Evolutionary conservation across 2,797 vertebrate genomes (phyloP).

Genomic region (Loriculus beryllinus): DNA sequence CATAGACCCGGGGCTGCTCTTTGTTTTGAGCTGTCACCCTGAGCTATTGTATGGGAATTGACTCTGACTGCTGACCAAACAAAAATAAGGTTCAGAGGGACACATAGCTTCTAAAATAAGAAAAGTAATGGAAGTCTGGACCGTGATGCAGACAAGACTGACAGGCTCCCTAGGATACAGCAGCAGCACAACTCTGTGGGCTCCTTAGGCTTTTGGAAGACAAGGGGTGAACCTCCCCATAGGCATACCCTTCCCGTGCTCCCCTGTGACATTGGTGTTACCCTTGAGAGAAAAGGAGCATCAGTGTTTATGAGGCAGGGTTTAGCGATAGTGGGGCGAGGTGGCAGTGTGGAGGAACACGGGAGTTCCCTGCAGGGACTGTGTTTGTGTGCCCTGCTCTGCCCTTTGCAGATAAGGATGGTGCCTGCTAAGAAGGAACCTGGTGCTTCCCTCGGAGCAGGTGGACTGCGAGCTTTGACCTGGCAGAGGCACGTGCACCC

Average conservation of each 20-base stretch:
- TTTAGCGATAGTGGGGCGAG: background rate
- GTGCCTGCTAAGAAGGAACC: background rate
- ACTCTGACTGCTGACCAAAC: background rate
- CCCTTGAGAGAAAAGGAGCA: background rate
- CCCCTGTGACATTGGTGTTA: background rate
- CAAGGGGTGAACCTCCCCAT: accelerated
- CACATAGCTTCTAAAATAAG: background rate
- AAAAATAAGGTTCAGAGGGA: background rate
- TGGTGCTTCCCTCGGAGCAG: background rate
- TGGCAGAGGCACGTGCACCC: background rate
- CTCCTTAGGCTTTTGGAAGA: background rate
- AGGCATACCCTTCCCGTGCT: accelerated
- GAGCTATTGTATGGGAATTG: accelerated
- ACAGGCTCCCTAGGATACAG: accelerated
- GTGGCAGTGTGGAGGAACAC: background rate
- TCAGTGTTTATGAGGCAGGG: background rate
- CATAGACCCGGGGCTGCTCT: background rate
- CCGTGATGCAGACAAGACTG: accelerated
- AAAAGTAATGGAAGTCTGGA: accelerated
- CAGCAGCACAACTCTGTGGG: background rate
- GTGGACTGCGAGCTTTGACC: conserved; percentile 30
- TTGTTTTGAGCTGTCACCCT: background rate
- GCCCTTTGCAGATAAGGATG: conserved; percentile 15
- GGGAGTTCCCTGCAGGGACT: background rate
- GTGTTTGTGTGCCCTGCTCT: background rate